Percentiles rank a stretch among this genome's conserved stretches.
Conservation (phyloP, 2,113 vertebrate species). For the Pollachius pollachius region DNA sequence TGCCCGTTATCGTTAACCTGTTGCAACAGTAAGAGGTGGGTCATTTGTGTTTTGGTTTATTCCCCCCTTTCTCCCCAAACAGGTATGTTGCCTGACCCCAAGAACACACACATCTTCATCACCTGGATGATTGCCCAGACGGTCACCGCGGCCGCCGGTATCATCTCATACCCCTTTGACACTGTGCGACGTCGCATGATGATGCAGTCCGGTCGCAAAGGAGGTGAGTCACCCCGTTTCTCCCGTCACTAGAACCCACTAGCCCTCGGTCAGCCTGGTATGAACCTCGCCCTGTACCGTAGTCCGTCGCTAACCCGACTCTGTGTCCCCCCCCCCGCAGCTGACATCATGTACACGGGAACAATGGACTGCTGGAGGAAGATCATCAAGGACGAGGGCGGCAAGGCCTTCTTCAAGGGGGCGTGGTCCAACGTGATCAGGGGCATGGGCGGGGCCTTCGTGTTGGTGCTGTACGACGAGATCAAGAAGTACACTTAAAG, state of each 20-base stretch:
- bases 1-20: not conserved
- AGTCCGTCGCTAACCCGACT: not conserved
- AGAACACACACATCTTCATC: conserved; percentile 93
- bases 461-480: conserved; percentile 97
- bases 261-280: not conserved
- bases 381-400: conserved; percentile 92
- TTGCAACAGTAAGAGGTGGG: not conserved
- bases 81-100: conserved; percentile 99
- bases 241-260: not conserved
- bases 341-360: conserved; percentile 97
- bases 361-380: conserved; percentile 98
- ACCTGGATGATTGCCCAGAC: conserved; percentile 99
- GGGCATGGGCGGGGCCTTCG: conserved; percentile 98
- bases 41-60: too few species aligned
- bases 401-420: conserved; percentile 95
- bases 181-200: conserved; percentile 99
- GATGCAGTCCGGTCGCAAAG: conserved; percentile 99
- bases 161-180: conserved; percentile 96
- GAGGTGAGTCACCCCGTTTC: conserved; percentile 77
- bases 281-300: not conserved
- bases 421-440: conserved; percentile 98
- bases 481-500: conserved; percentile 91
- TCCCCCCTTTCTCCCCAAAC: conserved; percentile 2
- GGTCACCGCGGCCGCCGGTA: conserved; percentile 89
- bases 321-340: conserved; percentile 67